Base-by-base conservation (phyloP, 2,888 invertebrate genomes). In the Cephus sareptanus region DNA sequence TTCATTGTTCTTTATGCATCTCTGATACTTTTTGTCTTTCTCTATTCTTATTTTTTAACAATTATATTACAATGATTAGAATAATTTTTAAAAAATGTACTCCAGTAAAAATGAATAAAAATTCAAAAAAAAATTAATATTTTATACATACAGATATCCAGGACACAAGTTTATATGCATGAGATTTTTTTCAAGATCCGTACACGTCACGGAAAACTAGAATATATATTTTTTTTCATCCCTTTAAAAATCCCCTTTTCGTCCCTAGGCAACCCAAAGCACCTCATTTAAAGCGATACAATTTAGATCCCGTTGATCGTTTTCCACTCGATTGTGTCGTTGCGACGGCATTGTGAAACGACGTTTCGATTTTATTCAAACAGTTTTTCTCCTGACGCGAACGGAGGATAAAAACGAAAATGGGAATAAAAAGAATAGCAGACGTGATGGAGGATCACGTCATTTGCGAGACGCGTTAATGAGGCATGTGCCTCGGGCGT, bases 401-500 rank as follows among this genome's bases (percentile, higher is more conserved):
- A 15, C 56, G 15, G 9, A 56, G 56, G 56, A 56, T 56, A 56
- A 23, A 56, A 23, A 56, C 23, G 23, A 23, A 78, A 77, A 70
- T 31, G 74, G 75, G 34, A 35, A 69, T 37, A 40, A 69, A 40
- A 76, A 78, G 37, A 80, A 77, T 77, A 77, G 76, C 69, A 79
- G 80, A 83, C 84, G 83, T 87, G 83, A 85, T 83, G 81, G 79
- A 85, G 86, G 79, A 83, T 85, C 82, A 79, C 83, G 85, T 86
- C 83, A 86, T 89, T 87, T 85, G 81, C 82, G 83, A 82, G 81
- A 82, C 81, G 84, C 80, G 86, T 85, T 89, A 88, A 90, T 87
- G 88, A 89, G 88, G 81, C 85, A 83, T 85, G 84, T 81, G 85
- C 85, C 84, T 82, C 79, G 79, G 82, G 85, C 84, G 83, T 85